A percentile compares a stretch with the other conserved stretches of the same genome.
These are phyloP conservation scores for Procambarus clarkii DNA, from an alignment of 1,140 invertebrate species.

Conservation along the genomic window DNA sequence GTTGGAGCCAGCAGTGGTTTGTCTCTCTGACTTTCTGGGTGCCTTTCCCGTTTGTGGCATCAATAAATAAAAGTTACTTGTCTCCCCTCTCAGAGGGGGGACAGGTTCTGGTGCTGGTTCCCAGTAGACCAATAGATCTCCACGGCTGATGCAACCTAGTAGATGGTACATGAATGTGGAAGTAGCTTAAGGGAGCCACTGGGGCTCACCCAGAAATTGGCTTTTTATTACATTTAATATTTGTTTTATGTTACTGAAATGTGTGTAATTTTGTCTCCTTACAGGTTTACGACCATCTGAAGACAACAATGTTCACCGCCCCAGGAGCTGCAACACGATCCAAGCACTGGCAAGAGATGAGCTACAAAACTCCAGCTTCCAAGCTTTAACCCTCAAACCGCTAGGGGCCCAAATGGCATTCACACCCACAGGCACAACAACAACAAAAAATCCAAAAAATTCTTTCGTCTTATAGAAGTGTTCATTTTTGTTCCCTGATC, in stretches of 20 bases:
- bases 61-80: constrained; percentile 85
- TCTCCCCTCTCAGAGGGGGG: constrained; percentile 83
- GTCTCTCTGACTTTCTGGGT: constrained; percentile 75
- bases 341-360: constrained; percentile 70
- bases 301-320: constrained; percentile 66
- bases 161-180: no score
- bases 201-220: no score
- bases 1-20: no score
- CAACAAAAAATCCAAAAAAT: no score
- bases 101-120: no score
- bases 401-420: no score
- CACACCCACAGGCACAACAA: no score
- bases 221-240: neutral
- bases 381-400: no score
- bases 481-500: no score
- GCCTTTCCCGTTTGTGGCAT: constrained; percentile 86
- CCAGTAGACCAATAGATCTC: no score
- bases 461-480: no score
- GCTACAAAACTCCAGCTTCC: constrained; percentile 13
- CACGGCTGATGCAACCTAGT: no score
- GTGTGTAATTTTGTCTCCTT: constrained; percentile 12
- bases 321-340: constrained; percentile 60
- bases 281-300: constrained; percentile 72
- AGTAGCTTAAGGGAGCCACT: constrained; percentile 74
- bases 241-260: neutral